Evolutionary conservation across 2,888 invertebrate species (phyloP).

Genomic region (Conops quadrifasciatus): DNA sequence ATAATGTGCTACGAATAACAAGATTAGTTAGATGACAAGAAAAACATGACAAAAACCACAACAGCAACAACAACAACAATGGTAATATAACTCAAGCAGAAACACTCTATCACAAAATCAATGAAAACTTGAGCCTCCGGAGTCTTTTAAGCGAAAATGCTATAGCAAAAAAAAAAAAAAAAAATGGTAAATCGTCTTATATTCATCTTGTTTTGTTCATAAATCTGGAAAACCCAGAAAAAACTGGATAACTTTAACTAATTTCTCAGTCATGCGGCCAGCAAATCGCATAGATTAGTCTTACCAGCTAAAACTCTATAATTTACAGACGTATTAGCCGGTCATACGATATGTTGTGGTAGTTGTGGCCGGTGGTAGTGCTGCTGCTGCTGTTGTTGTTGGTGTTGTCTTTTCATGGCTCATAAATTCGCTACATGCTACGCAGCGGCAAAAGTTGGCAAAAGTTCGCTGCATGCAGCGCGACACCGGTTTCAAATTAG

Average conservation of each 20-base stretch:
- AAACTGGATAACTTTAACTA: not conserved
- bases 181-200: too few species aligned
- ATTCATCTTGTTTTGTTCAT: too few species aligned
- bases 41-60: not conserved
- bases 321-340: slow-evolving; percentile 20
- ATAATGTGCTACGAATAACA: not conserved
- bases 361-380: not conserved
- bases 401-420: slow-evolving; percentile 4
- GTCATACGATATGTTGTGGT: not conserved
- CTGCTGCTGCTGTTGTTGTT: slow-evolving; percentile 5
- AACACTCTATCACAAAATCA: not conserved
- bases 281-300: not conserved
- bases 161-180: not conserved
- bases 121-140: not conserved
- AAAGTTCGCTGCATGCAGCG: not conserved
- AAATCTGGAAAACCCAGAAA: not conserved
- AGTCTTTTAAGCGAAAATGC: not conserved
- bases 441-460: slow-evolving; percentile 1
- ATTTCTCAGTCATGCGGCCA: not conserved
- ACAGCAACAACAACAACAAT: not conserved
- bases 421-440: slow-evolving; percentile 14
- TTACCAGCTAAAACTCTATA: slow-evolving; percentile 10
- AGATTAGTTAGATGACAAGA: not conserved
- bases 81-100: not conserved
- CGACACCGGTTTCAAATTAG: slow-evolving; percentile 16